Evolutionary conservation across 2,113 vertebrate genomes (phyloP).

Genomic region (Apeltes quadracus): DNA sequence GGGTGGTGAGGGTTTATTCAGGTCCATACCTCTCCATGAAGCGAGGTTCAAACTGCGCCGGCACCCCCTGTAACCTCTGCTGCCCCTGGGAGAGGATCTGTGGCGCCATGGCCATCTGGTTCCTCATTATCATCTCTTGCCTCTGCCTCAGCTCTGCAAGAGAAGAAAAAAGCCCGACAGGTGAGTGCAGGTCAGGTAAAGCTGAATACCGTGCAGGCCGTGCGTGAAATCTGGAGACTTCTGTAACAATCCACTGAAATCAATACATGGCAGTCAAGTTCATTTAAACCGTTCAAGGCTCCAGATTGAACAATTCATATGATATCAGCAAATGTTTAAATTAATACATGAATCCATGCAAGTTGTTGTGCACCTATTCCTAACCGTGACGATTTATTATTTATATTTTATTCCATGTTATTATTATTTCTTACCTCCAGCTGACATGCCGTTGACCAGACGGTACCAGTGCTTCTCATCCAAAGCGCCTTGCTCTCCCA

Average conservation of each 20-base stretch:
- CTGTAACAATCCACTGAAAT: neutral
- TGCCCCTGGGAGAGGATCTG: conserved; percentile 85
- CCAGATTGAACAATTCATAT: neutral
- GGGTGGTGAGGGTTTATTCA: neutral
- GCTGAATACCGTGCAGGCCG: neutral
- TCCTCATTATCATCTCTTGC: conserved; percentile 89
- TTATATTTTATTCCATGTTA: neutral
- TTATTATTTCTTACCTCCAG: conserved; percentile 81
- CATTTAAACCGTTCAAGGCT: neutral
- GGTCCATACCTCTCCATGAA: conserved; percentile 86
- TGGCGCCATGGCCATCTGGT: conserved; percentile 90
- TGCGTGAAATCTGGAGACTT: conserved; percentile 24
- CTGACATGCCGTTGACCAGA: conserved; percentile 86
- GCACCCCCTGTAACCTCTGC: conserved; percentile 86
- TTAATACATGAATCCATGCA: no score
- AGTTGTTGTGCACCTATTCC: neutral
- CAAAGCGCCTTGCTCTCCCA: conserved; percentile 84
- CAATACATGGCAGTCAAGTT: neutral
- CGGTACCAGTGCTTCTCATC: conserved; percentile 90
- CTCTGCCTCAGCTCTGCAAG: conserved; percentile 87
- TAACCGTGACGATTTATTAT: neutral
- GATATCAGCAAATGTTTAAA: neutral
- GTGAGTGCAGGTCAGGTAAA: conserved; percentile 10
- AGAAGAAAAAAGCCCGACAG: conserved; percentile 17
- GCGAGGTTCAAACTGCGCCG: conserved; percentile 86